Conservation (phyloP, 2,888 invertebrate genomes). For the Leptopterna dolabrata region DNA sequence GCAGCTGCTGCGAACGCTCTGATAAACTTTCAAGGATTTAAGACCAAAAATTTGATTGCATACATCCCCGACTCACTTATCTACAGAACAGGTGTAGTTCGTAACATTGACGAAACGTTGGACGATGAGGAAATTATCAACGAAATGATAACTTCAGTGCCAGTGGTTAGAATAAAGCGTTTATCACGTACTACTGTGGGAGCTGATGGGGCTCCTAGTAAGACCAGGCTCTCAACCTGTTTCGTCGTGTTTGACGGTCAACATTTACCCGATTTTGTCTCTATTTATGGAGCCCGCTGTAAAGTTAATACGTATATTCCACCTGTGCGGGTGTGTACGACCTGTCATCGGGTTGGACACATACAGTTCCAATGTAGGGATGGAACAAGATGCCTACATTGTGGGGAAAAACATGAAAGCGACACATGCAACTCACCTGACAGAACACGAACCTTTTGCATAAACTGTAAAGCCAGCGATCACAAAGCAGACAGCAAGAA, state of each 20-base stretch:
- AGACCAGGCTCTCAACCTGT: not conserved
- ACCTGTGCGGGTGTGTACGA: not conserved
- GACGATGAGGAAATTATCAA: slow-evolving; percentile 7
- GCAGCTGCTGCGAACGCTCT: not conserved
- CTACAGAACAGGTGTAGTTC: too few relatives aligned
- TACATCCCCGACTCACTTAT: too few relatives aligned
- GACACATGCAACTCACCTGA: not conserved
- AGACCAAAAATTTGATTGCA: not conserved
- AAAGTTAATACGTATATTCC: not conserved
- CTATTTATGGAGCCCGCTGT: not conserved
- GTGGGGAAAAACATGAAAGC: slow-evolving; percentile 3
- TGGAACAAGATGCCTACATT: not conserved
- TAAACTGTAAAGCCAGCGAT: not conserved
- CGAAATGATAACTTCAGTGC: not conserved
- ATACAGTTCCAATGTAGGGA: not conserved
- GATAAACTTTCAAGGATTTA: not conserved
- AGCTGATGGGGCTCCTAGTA: not conserved
- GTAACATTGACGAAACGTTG: not conserved
- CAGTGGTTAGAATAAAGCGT: not conserved
- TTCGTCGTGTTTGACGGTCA: not conserved
- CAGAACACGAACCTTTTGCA: not conserved
- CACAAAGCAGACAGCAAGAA: not conserved
- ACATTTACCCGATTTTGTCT: not conserved
- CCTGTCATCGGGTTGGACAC: not conserved
- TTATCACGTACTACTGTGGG: not conserved